Evolutionary conservation across 2,888 invertebrate species (phyloP).

Genomic region (Drosophila koepferae): DNA sequence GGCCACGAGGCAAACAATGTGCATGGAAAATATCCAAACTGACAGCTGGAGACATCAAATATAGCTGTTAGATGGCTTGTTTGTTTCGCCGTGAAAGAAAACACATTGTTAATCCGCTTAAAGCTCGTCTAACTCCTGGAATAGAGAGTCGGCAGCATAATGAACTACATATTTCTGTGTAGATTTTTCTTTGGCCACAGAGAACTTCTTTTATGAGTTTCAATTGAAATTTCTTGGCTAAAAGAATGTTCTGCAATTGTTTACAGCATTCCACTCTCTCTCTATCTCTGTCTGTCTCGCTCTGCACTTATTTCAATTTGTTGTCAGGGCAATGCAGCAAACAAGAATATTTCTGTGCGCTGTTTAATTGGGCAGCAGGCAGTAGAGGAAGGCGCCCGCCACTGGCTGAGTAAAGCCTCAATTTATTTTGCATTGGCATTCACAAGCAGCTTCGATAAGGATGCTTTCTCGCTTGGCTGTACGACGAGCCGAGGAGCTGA

Average conservation of each 20-base stretch:
- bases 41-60: constrained; percentile 1
- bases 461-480: constrained; percentile 11
- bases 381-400: not conserved
- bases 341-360: not conserved
- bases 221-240: constrained; percentile 14
- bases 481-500: constrained; percentile 26
- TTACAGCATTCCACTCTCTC: not conserved
- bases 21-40: not conserved
- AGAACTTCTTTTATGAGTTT: not conserved
- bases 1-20: constrained; percentile 35
- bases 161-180: not conserved
- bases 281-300: too few species aligned
- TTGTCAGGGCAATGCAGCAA: constrained; percentile 37
- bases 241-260: constrained; percentile 14
- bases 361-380: constrained; percentile 26
- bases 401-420: constrained; percentile 18
- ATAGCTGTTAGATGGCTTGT: constrained; percentile 1
- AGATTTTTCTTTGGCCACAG: not conserved
- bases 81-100: not conserved
- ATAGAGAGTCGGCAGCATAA: not conserved
- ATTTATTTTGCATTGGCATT: constrained; percentile 54
- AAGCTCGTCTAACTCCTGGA: not conserved
- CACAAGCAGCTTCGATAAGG: constrained; percentile 19
- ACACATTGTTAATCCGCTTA: constrained; percentile 11
- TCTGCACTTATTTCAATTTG: constrained; percentile 34